Conservation (phyloP, 2,888 invertebrate species). For the Pomacea canaliculata region DNA sequence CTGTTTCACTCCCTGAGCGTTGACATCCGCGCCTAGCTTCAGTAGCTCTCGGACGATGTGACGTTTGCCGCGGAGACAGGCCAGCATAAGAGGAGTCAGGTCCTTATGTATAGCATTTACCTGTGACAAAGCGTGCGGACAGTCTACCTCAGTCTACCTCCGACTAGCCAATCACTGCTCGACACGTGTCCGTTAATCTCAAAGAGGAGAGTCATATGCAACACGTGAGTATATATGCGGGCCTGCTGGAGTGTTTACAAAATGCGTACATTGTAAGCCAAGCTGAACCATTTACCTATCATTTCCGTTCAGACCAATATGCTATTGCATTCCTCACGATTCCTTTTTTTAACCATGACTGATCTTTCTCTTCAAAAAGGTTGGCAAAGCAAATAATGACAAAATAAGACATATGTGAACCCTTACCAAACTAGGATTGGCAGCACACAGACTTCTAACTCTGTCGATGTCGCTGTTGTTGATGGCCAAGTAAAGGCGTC, state of each 20-base stretch:
- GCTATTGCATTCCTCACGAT: too few species aligned
- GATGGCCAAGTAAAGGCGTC: slow-evolving; percentile 9
- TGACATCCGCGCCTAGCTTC: slow-evolving; percentile 33
- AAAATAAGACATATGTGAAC: too few species aligned
- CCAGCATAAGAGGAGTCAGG: slow-evolving; percentile 43
- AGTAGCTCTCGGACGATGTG: slow-evolving; percentile 38
- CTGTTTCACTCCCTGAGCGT: slow-evolving; percentile 33
- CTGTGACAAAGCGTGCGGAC: not conserved
- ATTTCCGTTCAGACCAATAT: too few species aligned
- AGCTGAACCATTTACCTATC: too few species aligned
- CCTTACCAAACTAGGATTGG: slow-evolving; percentile 9
- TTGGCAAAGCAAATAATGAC: too few species aligned
- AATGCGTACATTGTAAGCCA: too few species aligned
- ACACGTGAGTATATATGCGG: too few species aligned
- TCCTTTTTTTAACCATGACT: too few species aligned
- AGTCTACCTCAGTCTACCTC: not conserved
- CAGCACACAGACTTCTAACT: slow-evolving; percentile 2
- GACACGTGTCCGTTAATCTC: not conserved
- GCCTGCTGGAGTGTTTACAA: too few species aligned
- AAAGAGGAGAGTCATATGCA: too few species aligned
- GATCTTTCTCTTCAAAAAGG: too few species aligned
- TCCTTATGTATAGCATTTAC: slow-evolving; percentile 4
- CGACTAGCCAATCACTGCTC: not conserved
- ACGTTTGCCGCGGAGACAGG: slow-evolving; percentile 41
- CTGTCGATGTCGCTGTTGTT: slow-evolving; percentile 3